Evolutionary conservation across 2,797 vertebrate species (phyloP).

Genomic region (Gymnoscopelus microlampas): DNA sequence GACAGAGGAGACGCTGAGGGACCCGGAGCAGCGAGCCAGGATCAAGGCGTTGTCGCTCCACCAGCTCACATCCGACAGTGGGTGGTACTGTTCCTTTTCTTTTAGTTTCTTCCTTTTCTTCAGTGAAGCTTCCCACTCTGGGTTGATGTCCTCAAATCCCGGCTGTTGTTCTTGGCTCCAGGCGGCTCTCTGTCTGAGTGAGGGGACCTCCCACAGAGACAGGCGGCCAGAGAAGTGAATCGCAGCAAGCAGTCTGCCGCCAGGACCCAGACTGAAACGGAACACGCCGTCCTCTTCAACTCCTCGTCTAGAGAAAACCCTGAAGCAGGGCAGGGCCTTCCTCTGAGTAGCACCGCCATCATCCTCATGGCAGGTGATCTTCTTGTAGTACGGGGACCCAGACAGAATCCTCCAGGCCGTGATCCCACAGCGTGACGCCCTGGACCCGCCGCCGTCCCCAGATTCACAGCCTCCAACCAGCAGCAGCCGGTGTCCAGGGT

Average conservation of each 20-base stretch:
- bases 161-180: conserved; percentile 94
- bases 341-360: conserved; percentile 82
- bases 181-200: conserved; percentile 85
- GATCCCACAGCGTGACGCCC: conserved; percentile 86
- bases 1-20: conserved; percentile 92
- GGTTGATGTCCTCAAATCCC: conserved; percentile 94
- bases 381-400: conserved; percentile 92
- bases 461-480: conserved; percentile 91
- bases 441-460: conserved; percentile 79
- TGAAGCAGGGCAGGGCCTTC: conserved; percentile 78
- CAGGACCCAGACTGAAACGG: conserved; percentile 94
- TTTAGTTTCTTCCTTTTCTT: conserved; percentile 97
- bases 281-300: conserved; percentile 95
- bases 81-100: conserved; percentile 93
- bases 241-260: conserved; percentile 87
- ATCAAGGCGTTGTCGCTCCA: conserved; percentile 92
- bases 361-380: conserved; percentile 87
- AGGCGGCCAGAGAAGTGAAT: conserved; percentile 95
- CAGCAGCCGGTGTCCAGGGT: conserved; percentile 90
- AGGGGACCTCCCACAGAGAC: conserved; percentile 93
- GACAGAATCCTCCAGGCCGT: conserved; percentile 95
- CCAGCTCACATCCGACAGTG: conserved; percentile 92
- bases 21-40: conserved; percentile 93
- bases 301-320: conserved; percentile 84
- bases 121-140: conserved; percentile 90